Evolutionary conservation across 2,888 invertebrate species (phyloP), one percentile per base, ranked within the genome.

Genomic region (Apantesis nais): DNA sequence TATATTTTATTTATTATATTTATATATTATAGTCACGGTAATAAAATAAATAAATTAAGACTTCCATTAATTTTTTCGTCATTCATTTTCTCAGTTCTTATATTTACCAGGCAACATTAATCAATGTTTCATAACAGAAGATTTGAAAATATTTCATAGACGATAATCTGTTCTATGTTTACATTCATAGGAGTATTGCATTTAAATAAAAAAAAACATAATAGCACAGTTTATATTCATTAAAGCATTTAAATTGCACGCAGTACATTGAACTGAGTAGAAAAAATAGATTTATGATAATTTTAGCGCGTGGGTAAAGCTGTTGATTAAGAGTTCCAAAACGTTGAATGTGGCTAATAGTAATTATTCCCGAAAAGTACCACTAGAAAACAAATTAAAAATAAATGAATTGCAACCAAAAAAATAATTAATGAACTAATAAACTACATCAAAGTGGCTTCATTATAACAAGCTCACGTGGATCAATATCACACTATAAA

Each of bases 391-490:
- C 58, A 58, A 58, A 58, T 58, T 25, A 25, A 55, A 55, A 25
- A 25, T 25, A 55, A 14, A 25, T 14, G 7, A 58, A 58, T 37
- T n/a, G 39, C 12, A 62, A 37, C 37, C n/a, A 16, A 58, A 22
- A 62, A 62, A 62, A 37, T 39, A 60, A 12, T 62, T 37, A 62
- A 37, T 62, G n/a, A 37, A 37, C n/a, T 2, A 60, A 37, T 8
- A 62, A n/a, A 66, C 7, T 52, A 52, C n/a, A 55, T 37, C 37
- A n/a, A 55, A 66, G 37, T 66, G 52, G 55, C 37, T 66, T 55
- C 52, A 55, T 55, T 55, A 37, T 25, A 34, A n/a, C 14, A 52
- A 52, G 52, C 65, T 66, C 55, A 25, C 52, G 52, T 55, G 22
- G 7, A 4, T 19, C 22, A 12, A 48, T 64, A 34, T 48, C 34